Conservation (phyloP, 2,888 invertebrate species). For the Nyleta sp. region DNA sequence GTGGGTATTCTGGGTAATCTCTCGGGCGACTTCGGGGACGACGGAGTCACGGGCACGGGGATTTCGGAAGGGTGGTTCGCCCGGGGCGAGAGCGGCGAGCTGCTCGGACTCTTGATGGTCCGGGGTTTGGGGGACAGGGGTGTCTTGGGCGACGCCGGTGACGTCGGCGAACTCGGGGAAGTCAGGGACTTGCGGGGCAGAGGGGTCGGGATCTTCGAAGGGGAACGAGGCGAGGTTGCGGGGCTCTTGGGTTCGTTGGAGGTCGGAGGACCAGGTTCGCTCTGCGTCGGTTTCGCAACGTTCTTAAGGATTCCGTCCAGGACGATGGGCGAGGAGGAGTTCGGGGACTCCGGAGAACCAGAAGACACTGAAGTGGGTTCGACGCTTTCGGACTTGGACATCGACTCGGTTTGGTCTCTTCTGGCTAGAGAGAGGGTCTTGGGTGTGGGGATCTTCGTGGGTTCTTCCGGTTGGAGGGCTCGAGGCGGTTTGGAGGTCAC, state of each 20-base stretch:
- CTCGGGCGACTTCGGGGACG: constrained; percentile 39
- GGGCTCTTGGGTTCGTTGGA: constrained; percentile 58
- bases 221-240: constrained; percentile 68
- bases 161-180: constrained; percentile 57
- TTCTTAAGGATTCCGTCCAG: constrained; percentile 39
- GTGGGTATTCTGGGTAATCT: constrained; percentile 28
- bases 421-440: constrained; percentile 21
- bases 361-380: constrained; percentile 29
- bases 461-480: constrained; percentile 8
- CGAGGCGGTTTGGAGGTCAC: not conserved
- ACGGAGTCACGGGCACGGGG: constrained; percentile 65
- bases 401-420: constrained; percentile 6
- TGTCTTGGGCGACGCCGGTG: constrained; percentile 65
- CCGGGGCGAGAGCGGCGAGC: constrained; percentile 40
- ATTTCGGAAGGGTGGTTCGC: constrained; percentile 66
- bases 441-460: constrained; percentile 44
- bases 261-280: constrained; percentile 3
- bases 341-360: constrained; percentile 41
- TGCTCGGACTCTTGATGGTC: constrained; percentile 64
- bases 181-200: constrained; percentile 75
- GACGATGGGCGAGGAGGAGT: constrained; percentile 45
- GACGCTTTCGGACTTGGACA: constrained; percentile 1
- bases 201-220: constrained; percentile 79
- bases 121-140: constrained; percentile 52
- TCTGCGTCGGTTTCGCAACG: constrained; percentile 41